phyloP scores from a whole-genome alignment of 2,797 vertebrate species.

The Callimico goeldii region DNA sequence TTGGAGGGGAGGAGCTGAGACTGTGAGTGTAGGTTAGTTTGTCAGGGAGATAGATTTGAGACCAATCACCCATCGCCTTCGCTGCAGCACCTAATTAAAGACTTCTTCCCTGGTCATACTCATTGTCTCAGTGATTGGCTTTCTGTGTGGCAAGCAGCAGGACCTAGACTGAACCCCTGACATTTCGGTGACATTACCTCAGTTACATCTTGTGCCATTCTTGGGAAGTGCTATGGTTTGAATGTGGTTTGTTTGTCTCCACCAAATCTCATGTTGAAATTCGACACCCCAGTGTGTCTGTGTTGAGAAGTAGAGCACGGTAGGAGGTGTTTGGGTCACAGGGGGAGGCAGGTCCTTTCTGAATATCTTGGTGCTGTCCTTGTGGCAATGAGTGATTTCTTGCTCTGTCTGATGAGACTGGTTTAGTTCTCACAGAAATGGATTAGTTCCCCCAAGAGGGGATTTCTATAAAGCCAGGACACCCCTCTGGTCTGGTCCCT shows the following conservation, averaged over 20 bases:
- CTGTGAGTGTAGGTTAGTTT: not conserved
- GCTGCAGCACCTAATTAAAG: not conserved
- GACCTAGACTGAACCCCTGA: not conserved
- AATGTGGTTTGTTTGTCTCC: not conserved
- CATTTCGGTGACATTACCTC: not conserved
- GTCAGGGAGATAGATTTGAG: not conserved
- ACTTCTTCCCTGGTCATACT: not conserved
- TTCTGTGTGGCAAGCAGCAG: not conserved
- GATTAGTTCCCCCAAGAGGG: not conserved
- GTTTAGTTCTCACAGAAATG: not conserved
- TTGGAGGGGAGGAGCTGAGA: not conserved
- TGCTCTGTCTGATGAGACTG: not conserved
- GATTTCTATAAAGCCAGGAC: not conserved
- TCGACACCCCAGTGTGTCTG: not conserved
- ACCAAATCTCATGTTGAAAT: not conserved
- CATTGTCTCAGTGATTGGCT: not conserved
- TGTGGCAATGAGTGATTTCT: not conserved
- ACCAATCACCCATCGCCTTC: not conserved
- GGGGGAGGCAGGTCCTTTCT: not conserved
- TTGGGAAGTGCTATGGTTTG: not conserved
- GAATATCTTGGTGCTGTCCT: not conserved
- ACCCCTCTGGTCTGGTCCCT: not conserved
- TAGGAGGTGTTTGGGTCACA: not conserved
- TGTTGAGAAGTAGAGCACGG: not conserved
- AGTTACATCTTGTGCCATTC: not conserved